These are phyloP conservation scores for Anarsia innoxiella DNA, from an alignment of 2,888 invertebrate genomes.

Conservation along the genomic window DNA sequence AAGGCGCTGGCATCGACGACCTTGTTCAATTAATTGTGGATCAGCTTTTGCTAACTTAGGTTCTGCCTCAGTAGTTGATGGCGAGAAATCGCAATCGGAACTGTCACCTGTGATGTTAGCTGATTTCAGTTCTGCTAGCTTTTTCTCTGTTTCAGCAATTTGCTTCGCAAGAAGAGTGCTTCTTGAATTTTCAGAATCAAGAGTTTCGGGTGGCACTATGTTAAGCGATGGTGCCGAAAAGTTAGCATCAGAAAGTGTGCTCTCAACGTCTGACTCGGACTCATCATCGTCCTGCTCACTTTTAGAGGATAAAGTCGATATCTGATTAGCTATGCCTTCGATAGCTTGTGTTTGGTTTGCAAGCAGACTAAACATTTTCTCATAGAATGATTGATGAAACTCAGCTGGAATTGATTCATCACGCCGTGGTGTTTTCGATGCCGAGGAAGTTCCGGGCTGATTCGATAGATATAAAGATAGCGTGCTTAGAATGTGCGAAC, in stretches of 20 bases:
- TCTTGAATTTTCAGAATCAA: not conserved
- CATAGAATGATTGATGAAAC: not conserved
- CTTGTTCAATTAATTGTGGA: not conserved
- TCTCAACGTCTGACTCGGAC: not conserved
- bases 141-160: not conserved
- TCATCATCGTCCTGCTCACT: not conserved
- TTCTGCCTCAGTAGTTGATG: not conserved
- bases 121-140: not conserved
- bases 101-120: not conserved
- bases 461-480: not conserved
- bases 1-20: not conserved
- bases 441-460: not conserved
- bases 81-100: not conserved
- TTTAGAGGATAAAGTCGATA: not conserved
- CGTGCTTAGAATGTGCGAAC: not conserved
- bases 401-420: too few relatives aligned
- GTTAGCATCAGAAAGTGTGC: not conserved
- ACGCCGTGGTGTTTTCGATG: not conserved
- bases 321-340: not conserved
- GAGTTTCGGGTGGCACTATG: not conserved
- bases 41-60: slow-evolving; percentile 1
- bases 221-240: not conserved
- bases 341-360: not conserved
- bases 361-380: not conserved
- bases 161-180: not conserved